Percentiles rank a stretch among this genome's conserved stretches.
Conservation (phyloP, 2,888 invertebrate genomes). For the Trichogramma evanescens region DNA sequence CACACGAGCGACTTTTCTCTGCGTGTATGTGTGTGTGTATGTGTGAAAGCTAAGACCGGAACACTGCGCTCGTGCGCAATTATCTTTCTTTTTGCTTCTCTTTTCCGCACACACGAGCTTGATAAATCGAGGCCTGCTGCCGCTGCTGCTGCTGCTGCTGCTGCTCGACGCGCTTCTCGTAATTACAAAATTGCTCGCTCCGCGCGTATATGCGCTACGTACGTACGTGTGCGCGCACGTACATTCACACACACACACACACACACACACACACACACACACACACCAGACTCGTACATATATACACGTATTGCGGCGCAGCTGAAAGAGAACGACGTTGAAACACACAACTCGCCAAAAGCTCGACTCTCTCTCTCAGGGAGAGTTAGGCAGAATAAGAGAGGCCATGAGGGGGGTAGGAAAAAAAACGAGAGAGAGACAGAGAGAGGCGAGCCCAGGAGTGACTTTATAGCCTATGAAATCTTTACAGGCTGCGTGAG, state of each 20-base stretch:
- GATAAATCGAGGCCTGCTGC: constrained; percentile 22
- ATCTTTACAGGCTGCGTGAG: background rate
- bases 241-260: too few relatives aligned
- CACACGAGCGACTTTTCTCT: too few relatives aligned
- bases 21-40: too few relatives aligned
- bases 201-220: constrained; percentile 19
- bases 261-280: constrained; percentile 1
- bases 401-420: constrained; percentile 1
- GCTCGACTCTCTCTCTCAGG: background rate
- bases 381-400: constrained; percentile 13
- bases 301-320: background rate
- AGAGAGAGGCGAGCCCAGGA: background rate
- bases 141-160: constrained; percentile 17
- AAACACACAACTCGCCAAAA: too few relatives aligned
- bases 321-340: background rate
- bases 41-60: background rate
- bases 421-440: background rate
- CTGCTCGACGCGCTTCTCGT: constrained; percentile 26
- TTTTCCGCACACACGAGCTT: background rate
- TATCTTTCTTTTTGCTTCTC: too few relatives aligned
- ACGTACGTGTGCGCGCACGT: background rate
- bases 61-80: background rate
- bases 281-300: constrained; percentile 4
- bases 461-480: constrained; percentile 21
- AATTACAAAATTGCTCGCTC: constrained; percentile 34